Base-by-base conservation (phyloP, 2,113 vertebrate genomes). In the Psephotus haematonotus region DNA sequence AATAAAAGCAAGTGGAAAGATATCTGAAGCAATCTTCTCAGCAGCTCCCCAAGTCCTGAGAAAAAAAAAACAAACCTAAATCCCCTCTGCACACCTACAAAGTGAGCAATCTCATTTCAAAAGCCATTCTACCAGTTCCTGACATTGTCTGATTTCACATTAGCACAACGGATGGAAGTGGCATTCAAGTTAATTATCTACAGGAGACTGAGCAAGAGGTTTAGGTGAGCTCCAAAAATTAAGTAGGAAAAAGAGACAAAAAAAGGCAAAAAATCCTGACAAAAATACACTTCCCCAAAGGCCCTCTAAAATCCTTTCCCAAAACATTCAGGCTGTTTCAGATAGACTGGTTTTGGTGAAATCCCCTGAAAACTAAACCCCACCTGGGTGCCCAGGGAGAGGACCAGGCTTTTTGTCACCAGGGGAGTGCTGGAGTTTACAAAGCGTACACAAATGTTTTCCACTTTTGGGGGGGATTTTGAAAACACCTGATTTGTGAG, bases 91-190 rank as follows among this genome's bases (percentile, higher is more conserved):
- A 95, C 82, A 93, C 68, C 62, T 83, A 93, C 93, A 97, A 94
- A 97, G 63, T 92, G 92, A 92, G 88, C 69, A 94, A 88, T 92
- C 95, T 97, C 49, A 92, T 94, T 96, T 96, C 77, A 92, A 88
- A 95, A 86, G n/a, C 41, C 91, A 96, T 96, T 95, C 93, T 92
- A 91, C 74, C 86, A 92, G 83, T 91, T 95, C 88, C 81, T 96
- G 95, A 92, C 95, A 93, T 93, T 95, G 96, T 96, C 95, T 97
- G 86, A 92, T 96, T 96, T 94, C 78, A 77, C 91, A 97, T 97
- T 96, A 97, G 92, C 95, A 96, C 96, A 86, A 82, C 25, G 88
- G 83, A 96, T 97, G 94, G 86, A 97, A 96, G 94, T 95, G 91
- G 94, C 87, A 95, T 95, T 96, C 92, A 72, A 95, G 91, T 78